Evolutionary conservation across 2,113 vertebrate species (phyloP).

Genomic region (Lagopus muta): DNA sequence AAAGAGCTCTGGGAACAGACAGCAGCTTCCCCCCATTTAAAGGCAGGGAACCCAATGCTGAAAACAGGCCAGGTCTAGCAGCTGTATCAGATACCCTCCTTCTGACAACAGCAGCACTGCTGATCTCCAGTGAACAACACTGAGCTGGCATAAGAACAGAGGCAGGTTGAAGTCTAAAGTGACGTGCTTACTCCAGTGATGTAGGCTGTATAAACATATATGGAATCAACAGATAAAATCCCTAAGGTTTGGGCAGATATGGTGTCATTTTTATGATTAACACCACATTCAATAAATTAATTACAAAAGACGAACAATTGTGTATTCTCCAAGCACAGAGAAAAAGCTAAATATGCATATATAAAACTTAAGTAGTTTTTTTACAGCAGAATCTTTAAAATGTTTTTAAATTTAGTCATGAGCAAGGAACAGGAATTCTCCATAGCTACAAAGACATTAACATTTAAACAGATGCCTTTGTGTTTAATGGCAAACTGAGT

Average conservation of each 20-base stretch:
- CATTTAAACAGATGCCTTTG: neutral
- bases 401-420: neutral
- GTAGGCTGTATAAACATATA: neutral
- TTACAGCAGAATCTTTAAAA: neutral
- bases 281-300: neutral
- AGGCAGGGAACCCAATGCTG: neutral
- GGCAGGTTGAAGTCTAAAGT: neutral
- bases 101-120: neutral
- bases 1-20: neutral
- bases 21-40: neutral
- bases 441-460: neutral
- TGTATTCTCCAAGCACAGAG: neutral
- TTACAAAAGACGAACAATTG: neutral
- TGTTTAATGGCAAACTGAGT: neutral
- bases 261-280: neutral
- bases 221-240: neutral
- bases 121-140: neutral
- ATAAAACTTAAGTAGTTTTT: accelerated
- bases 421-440: neutral
- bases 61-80: neutral
- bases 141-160: neutral
- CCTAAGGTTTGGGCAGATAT: neutral
- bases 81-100: neutral
- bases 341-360: neutral
- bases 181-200: neutral